Base-by-base conservation (phyloP, 2,113 vertebrate genomes). In the Zosterops borbonicus region DNA sequence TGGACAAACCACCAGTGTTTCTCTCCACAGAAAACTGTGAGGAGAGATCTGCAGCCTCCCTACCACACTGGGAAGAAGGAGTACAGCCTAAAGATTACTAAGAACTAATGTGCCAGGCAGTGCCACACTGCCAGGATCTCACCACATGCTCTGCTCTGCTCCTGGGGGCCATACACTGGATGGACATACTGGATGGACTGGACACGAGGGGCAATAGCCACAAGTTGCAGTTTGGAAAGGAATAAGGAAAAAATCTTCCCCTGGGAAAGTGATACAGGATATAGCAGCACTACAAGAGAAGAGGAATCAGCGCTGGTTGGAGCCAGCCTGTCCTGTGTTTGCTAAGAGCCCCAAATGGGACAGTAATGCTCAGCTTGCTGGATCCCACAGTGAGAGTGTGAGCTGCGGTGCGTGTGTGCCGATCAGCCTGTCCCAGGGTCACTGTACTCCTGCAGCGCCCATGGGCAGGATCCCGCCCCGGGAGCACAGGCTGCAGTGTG, bases 321-420 rank as follows among this genome's bases (percentile, higher is more conserved):
- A 67, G 5, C 4, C 37, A n/a, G 27, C 46, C 59, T 24, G 17
- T 28, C 35, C n/a, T 0, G 2, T 19, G 14, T 58, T 87, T 79
- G 55, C 29, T 65, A 53, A 71, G 0, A 58, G 25, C 63, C 33
- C 25, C 44, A 8, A 41, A 67, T 27, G 11, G 42, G 37, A 68
- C 25, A 56, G 50, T 59, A 46, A 11, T 0, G 2, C 50, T 52
- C 0, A 1, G 39, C 65, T 18, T 27, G 35, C 23, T 59, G 88
- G 62, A 73, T 49, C 10, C 15, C 41, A 15, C 16, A 31, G 64
- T 1, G 6, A 21, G 12, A 27, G 55, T 8, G 41, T 0, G 3
- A 24, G 47, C 33, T 8, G 29, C 0, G 2, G 35, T 4, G 16
- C 0, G 0, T 11, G 68, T 14, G 29, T 14, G 18, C 47, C 7